Evolutionary conservation across 2,113 vertebrate genomes (phyloP).

Genomic region (Ondatra zibethicus): DNA sequence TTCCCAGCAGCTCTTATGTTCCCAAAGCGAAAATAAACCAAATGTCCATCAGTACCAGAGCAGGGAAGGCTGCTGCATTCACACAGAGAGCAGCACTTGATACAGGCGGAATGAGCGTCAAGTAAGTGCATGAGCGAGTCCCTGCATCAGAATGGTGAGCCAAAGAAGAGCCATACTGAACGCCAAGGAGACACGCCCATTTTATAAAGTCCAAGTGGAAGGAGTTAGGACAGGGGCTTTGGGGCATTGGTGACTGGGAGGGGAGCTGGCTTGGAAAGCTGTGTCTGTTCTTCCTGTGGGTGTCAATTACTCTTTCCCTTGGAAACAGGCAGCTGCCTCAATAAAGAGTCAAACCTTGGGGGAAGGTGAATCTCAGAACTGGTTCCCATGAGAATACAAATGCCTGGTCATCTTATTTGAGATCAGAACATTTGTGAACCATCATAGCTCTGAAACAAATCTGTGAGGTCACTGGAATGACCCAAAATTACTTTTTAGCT

Average conservation of each 20-base stretch:
- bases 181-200: neutral
- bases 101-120: neutral
- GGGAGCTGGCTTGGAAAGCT: neutral
- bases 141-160: neutral
- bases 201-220: neutral
- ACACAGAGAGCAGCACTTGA: neutral
- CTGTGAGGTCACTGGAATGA: neutral
- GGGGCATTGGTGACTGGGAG: neutral
- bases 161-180: neutral
- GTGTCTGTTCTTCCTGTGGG: neutral
- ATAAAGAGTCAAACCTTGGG: neutral
- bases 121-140: neutral
- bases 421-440: neutral
- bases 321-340: neutral
- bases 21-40: neutral
- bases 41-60: neutral
- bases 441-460: neutral
- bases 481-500: neutral
- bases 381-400: neutral
- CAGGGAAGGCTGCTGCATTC: accelerated
- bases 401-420: neutral
- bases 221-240: neutral
- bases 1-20: neutral
- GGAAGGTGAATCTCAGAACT: neutral
- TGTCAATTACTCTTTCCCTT: neutral